These are phyloP conservation scores for Patella pellucida DNA, from an alignment of 2,888 invertebrate genomes.

Conservation along the genomic window DNA sequence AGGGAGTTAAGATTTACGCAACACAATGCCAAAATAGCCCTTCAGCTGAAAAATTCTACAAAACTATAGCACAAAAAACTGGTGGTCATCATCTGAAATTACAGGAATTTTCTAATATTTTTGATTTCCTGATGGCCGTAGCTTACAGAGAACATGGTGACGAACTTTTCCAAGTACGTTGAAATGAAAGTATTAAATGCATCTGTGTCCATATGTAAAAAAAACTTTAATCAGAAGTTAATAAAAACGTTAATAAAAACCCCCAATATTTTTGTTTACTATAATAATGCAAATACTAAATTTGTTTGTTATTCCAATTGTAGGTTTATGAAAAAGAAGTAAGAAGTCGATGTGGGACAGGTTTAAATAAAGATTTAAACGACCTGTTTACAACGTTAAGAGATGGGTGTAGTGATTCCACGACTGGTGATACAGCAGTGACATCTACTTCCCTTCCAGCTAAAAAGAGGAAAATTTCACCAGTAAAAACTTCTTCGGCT, in stretches of 20 bases:
- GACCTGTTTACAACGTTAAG: slow-evolving; percentile 45
- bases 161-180: slow-evolving; percentile 44
- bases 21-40: slow-evolving; percentile 39
- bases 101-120: slow-evolving; percentile 56
- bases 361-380: slow-evolving; percentile 47
- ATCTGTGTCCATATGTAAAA: neutral
- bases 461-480: neutral
- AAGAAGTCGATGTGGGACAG: slow-evolving; percentile 35
- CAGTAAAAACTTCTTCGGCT: neutral
- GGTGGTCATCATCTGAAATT: slow-evolving; percentile 58
- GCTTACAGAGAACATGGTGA: slow-evolving; percentile 62
- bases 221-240: too few relatives aligned
- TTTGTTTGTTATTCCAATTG: neutral
- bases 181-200: too few relatives aligned
- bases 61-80: slow-evolving; percentile 50
- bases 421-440: neutral
- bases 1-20: slow-evolving; percentile 53
- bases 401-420: slow-evolving; percentile 21
- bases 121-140: slow-evolving; percentile 67
- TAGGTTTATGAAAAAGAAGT: slow-evolving; percentile 54
- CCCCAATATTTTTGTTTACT: too few relatives aligned
- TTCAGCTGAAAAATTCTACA: slow-evolving; percentile 46
- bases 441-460: neutral
- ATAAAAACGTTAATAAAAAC: too few relatives aligned
- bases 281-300: too few relatives aligned